Conservation (phyloP, 2,888 invertebrate genomes). For the Ernsta delagoae region DNA sequence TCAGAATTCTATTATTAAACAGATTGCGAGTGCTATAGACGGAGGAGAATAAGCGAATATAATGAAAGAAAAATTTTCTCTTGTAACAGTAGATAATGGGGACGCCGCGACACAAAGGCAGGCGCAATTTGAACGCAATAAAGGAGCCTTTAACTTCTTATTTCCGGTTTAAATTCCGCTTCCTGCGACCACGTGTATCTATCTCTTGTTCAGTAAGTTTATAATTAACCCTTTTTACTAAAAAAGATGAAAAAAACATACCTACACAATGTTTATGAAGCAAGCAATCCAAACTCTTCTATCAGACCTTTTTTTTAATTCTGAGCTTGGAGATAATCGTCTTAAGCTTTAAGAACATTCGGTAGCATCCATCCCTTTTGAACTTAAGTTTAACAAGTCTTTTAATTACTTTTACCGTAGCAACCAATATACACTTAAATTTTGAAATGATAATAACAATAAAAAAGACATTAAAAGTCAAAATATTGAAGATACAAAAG, state of each 20-base stretch:
- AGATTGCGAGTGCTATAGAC: conserved; percentile 7
- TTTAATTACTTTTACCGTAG: background rate
- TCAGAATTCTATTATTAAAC: conserved; percentile 11
- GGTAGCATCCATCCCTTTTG: too few species aligned
- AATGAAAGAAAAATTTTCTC: conserved; percentile 31
- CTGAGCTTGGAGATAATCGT: too few species aligned
- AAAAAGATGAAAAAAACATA: background rate
- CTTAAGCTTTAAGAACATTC: too few species aligned
- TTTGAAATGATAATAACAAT: background rate
- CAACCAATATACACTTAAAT: background rate
- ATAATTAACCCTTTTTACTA: background rate
- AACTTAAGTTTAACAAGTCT: background rate
- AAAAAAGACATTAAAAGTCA: background rate
- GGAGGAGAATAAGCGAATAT: conserved; percentile 11
- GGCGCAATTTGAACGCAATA: conserved; percentile 60
- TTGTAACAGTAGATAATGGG: conserved; percentile 29
- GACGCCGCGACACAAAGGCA: conserved; percentile 42
- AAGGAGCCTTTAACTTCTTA: conserved; percentile 60
- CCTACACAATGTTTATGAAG: too few species aligned
- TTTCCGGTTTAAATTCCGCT: conserved; percentile 62
- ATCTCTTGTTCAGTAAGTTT: background rate
- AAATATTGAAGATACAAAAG: conserved; percentile 9
- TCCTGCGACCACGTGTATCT: background rate
- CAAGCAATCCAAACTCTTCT: too few species aligned
- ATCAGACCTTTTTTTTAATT: too few species aligned